Percentiles rank a stretch among this genome's conserved stretches.
These are phyloP conservation scores for Dasyornis broadbenti DNA, from an alignment of 2,113 vertebrate genomes.

Conservation along the genomic window DNA sequence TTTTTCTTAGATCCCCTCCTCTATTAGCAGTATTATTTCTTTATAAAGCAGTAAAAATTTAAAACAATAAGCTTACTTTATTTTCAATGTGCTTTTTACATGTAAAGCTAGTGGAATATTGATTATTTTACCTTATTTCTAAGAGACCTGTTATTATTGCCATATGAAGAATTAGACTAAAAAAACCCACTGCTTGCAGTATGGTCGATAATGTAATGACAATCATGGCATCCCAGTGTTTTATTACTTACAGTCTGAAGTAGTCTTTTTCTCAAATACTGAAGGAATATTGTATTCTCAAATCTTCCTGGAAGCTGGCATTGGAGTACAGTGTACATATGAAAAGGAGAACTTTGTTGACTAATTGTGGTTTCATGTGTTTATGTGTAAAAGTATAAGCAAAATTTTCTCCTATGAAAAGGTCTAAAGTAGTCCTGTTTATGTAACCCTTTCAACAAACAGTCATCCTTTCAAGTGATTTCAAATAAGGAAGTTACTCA, in stretches of 20 bases:
- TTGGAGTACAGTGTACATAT: neutral
- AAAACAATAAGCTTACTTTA: neutral
- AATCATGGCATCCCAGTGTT: neutral
- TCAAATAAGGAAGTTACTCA: neutral
- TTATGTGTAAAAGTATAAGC: neutral
- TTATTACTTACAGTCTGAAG: neutral
- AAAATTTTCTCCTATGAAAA: constrained; percentile 34
- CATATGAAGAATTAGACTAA: neutral
- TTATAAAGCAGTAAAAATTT: neutral
- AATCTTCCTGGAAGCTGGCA: neutral
- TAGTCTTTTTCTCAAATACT: neutral
- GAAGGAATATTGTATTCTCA: neutral
- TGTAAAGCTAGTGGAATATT: neutral
- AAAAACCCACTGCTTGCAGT: neutral
- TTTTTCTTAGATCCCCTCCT: neutral
- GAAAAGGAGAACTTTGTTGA: neutral
- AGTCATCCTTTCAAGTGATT: neutral
- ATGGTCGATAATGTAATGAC: neutral
- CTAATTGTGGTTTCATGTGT: neutral
- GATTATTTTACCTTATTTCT: neutral
- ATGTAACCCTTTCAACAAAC: constrained; percentile 19
- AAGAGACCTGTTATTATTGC: neutral
- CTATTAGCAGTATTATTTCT: neutral
- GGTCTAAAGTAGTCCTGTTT: constrained; percentile 32
- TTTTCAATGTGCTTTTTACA: neutral